phyloP scores from a whole-genome alignment of 2,888 invertebrate genomes.

The Mimumesa dahlbomi region DNA sequence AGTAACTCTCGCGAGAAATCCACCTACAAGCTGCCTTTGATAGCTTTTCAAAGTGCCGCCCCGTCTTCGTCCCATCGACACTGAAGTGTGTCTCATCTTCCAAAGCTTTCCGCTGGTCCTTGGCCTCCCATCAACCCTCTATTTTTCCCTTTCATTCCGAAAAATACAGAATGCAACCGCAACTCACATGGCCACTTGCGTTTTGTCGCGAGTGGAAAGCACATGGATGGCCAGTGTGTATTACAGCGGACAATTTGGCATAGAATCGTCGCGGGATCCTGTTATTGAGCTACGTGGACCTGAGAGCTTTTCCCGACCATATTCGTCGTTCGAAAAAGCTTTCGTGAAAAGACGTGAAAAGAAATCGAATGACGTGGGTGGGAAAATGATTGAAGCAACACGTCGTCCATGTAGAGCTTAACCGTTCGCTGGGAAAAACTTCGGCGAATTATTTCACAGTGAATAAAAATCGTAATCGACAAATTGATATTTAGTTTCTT shows the following conservation, averaged over 20 bases:
- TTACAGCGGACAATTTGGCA: slow-evolving; percentile 49
- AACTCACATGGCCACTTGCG: slow-evolving; percentile 52
- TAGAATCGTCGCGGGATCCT: slow-evolving; percentile 39
- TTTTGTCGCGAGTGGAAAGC: slow-evolving; percentile 26
- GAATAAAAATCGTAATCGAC: too few relatives aligned
- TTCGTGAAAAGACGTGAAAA: slow-evolving; percentile 22
- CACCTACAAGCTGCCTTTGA: slow-evolving; percentile 52
- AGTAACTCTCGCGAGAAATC: slow-evolving; percentile 40
- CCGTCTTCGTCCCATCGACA: slow-evolving; percentile 34
- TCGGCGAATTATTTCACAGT: too few relatives aligned
- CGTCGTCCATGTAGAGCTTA: too few relatives aligned
- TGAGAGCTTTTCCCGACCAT: slow-evolving; percentile 45
- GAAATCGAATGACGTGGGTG: not conserved
- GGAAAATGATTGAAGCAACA: not conserved
- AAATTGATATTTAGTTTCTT: too few relatives aligned
- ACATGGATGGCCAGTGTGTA: slow-evolving; percentile 15
- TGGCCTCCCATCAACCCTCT: slow-evolving; percentile 22
- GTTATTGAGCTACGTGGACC: slow-evolving; percentile 35
- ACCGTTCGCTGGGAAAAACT: not conserved
- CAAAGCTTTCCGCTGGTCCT: slow-evolving; percentile 31
- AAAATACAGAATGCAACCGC: slow-evolving; percentile 46
- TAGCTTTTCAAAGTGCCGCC: slow-evolving; percentile 55
- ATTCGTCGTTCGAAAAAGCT: slow-evolving; percentile 31
- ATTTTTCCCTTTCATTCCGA: slow-evolving; percentile 37
- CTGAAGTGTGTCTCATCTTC: slow-evolving; percentile 44